Percentiles rank a stretch among this genome's conserved stretches.
Conservation (phyloP, 1,140 invertebrate genomes). For the Drosophila elegans region DNA sequence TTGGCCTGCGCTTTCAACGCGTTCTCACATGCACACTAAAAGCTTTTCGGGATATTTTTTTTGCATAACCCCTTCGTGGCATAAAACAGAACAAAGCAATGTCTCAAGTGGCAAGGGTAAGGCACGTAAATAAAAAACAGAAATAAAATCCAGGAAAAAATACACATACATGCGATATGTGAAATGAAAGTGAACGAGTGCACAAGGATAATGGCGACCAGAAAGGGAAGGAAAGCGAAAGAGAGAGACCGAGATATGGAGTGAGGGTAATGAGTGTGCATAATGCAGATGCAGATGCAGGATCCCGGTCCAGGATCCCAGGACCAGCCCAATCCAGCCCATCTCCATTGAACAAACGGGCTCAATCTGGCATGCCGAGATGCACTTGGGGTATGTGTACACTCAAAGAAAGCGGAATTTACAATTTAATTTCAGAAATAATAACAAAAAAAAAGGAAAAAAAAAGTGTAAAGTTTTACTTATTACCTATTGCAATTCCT, state of each 20-base stretch:
- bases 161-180: slow-evolving; percentile 55
- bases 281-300: slow-evolving; percentile 64
- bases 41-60: slow-evolving; percentile 65
- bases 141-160: slow-evolving; percentile 40
- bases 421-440: too few species aligned
- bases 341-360: slow-evolving; percentile 71
- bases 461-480: too few species aligned
- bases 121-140: slow-evolving; percentile 50
- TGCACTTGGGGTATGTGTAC: slow-evolving; percentile 26
- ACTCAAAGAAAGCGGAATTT: neutral
- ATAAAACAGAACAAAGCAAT: slow-evolving; percentile 76
- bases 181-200: slow-evolving; percentile 82
- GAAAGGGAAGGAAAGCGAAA: slow-evolving; percentile 7
- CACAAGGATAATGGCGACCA: slow-evolving; percentile 73
- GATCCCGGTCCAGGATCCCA: slow-evolving; percentile 23
- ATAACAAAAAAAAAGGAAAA: too few species aligned
- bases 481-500: too few species aligned
- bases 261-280: slow-evolving; percentile 79
- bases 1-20: slow-evolving; percentile 35
- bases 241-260: slow-evolving; percentile 14
- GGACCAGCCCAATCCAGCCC: slow-evolving; percentile 36
- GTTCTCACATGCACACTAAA: slow-evolving; percentile 61
- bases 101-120: slow-evolving; percentile 82
- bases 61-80: slow-evolving; percentile 71
- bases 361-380: slow-evolving; percentile 67